Percentiles rank a stretch among this genome's conserved stretches.
Evolutionary conservation across 2,113 vertebrate species (phyloP).

Genomic region (Podarcis muralis): DNA sequence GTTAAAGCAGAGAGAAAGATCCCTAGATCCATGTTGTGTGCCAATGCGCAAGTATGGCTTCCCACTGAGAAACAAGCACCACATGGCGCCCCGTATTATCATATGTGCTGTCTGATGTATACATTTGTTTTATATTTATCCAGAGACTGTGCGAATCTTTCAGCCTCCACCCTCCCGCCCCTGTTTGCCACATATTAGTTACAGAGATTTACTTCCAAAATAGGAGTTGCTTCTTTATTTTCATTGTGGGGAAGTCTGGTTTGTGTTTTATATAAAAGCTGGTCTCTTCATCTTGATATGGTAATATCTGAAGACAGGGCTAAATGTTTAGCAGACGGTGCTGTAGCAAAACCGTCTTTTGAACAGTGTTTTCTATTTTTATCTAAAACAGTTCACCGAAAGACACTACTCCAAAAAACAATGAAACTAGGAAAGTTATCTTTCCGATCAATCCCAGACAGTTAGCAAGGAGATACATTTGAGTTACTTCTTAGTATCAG

Average conservation of each 20-base stretch:
- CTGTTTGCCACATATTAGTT: neutral
- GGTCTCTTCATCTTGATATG: neutral
- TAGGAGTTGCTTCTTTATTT: conserved; percentile 27
- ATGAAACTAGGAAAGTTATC: neutral
- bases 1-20: neutral
- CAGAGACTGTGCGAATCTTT: conserved; percentile 2
- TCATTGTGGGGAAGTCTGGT: neutral
- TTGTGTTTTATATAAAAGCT: neutral
- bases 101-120: neutral
- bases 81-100: neutral
- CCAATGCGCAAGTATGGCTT: neutral
- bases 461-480: neutral
- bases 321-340: neutral
- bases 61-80: neutral
- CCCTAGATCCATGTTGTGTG: neutral
- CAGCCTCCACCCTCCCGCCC: neutral
- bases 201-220: conserved; percentile 11
- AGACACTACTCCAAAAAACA: neutral
- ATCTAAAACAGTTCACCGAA: neutral
- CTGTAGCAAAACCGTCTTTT: neutral
- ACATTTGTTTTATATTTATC: neutral
- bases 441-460: neutral
- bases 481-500: neutral
- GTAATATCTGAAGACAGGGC: neutral
- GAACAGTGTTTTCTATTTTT: neutral